Percentiles rank a stretch among this genome's conserved stretches.
These are phyloP conservation scores for Zaprionus obscuricornis DNA, from an alignment of 2,888 invertebrate genomes.

Conservation along the genomic window DNA sequence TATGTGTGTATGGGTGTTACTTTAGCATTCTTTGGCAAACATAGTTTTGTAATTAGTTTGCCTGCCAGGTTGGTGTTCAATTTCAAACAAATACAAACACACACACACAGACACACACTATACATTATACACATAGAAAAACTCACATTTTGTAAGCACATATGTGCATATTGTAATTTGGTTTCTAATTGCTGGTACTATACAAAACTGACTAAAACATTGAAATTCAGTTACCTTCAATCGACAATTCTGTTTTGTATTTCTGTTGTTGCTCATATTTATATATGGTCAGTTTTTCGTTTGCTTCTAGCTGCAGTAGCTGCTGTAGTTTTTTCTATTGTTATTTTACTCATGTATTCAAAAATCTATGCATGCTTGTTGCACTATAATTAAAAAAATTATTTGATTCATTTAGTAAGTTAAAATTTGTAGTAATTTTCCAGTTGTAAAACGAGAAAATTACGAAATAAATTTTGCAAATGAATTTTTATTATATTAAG, in stretches of 20 bases:
- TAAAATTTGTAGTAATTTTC: no score
- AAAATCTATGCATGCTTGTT: no score
- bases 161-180: conserved; percentile 25
- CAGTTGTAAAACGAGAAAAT: no score
- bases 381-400: no score
- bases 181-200: conserved; percentile 37
- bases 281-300: no score
- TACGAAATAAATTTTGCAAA: no score
- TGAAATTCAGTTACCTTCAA: conserved; percentile 13
- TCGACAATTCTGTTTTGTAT: neutral
- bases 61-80: conserved; percentile 40
- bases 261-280: neutral
- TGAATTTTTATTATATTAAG: no score
- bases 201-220: conserved; percentile 10
- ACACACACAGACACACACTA: neutral
- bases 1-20: conserved; percentile 9
- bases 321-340: no score
- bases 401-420: no score
- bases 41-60: conserved; percentile 55
- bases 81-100: neutral
- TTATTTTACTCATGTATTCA: no score
- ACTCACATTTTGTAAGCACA: neutral
- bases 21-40: conserved; percentile 15
- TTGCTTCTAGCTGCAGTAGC: no score
- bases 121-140: neutral